phyloP scores from a whole-genome alignment of 2,797 vertebrate genomes.

The Labeo calbasu region DNA sequence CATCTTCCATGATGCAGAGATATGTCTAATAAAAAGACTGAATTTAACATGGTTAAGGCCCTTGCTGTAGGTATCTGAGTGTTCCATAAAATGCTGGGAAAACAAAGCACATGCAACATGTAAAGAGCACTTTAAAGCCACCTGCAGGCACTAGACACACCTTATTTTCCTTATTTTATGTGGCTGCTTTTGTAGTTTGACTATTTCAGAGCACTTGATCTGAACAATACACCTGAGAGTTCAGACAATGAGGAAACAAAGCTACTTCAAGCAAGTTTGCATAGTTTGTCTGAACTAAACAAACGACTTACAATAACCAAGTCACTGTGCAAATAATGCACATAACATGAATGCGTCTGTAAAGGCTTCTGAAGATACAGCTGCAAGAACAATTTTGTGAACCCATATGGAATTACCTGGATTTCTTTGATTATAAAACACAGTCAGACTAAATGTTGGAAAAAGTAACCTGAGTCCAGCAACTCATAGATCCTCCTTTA shows the following conservation, averaged over 20 bases:
- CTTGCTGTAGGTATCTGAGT: not conserved
- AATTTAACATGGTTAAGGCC: not conserved
- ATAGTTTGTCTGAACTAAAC: slow-evolving; percentile 10
- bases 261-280: not conserved
- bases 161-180: not conserved
- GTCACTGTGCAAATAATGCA: not conserved
- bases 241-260: slow-evolving; percentile 1
- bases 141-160: slow-evolving; percentile 22
- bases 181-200: not conserved
- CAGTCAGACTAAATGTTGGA: not conserved
- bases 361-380: not conserved
- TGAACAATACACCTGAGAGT: not conserved
- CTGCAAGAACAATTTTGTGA: not conserved
- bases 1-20: not conserved
- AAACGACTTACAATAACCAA: slow-evolving; percentile 5
- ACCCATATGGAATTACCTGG: not conserved
- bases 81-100: not conserved
- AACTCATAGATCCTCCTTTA: not conserved
- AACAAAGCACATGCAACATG: not conserved
- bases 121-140: not conserved
- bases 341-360: not conserved
- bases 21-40: not conserved
- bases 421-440: not conserved
- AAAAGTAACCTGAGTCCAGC: not conserved
- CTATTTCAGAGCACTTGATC: not conserved